Percentiles rank a stretch among this genome's conserved stretches.
Conservation (phyloP, 2,797 vertebrate genomes). For the Hirundo rustica region DNA sequence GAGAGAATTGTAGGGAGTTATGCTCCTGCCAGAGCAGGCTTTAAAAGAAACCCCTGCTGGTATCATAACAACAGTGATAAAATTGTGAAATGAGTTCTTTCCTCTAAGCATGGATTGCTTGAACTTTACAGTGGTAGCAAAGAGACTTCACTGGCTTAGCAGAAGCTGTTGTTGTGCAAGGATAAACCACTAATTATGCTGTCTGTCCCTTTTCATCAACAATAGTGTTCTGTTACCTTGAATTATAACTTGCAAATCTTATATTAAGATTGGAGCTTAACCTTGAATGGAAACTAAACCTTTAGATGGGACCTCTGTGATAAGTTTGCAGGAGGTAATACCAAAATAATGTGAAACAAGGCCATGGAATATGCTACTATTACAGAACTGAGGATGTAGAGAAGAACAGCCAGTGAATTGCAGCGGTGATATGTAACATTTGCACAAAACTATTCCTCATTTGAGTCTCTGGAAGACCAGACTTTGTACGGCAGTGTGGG, state of each 20-base stretch:
- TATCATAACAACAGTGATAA: slow-evolving; percentile 54
- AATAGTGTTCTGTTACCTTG: background rate
- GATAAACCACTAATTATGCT: slow-evolving; percentile 6
- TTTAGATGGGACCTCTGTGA: background rate
- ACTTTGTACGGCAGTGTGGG: background rate
- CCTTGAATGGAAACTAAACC: background rate
- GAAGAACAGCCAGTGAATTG: background rate
- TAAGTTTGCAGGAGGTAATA: background rate
- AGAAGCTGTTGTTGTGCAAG: background rate
- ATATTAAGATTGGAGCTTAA: background rate
- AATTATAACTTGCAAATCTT: background rate
- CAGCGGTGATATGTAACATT: background rate
- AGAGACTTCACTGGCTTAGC: background rate
- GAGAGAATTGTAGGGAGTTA: slow-evolving; percentile 7
- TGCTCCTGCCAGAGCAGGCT: slow-evolving; percentile 31
- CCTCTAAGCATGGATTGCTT: slow-evolving; percentile 15
- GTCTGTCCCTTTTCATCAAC: background rate
- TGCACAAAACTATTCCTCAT: background rate
- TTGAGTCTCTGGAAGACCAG: background rate
- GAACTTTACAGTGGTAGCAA: background rate
- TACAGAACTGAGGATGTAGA: background rate
- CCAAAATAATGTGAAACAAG: background rate
- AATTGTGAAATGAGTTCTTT: slow-evolving; percentile 49
- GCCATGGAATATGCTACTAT: background rate
- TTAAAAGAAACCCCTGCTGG: slow-evolving; percentile 52